Base-by-base conservation (phyloP, 1,140 invertebrate species). In the Anoplophora glabripennis region DNA sequence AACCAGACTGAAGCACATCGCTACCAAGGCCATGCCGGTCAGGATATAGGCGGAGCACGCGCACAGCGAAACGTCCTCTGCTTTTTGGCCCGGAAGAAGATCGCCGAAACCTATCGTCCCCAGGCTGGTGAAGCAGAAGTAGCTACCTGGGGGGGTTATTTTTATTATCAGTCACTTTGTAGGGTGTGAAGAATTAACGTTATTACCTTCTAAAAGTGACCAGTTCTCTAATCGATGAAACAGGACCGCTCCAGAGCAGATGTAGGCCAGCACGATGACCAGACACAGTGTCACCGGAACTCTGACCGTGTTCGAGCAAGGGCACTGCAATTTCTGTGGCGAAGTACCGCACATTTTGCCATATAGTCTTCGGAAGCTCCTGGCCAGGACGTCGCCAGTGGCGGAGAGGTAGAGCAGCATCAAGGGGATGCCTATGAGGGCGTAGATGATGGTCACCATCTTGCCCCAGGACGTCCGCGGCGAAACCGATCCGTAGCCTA, bases 1-100 rank as follows among this genome's bases (percentile, higher is more conserved):
- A 59, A 97, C 92, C 42, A 98, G 79, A 75, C 93, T 95, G 78
- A 96, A 97, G 76, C 94, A 96, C 91, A 97, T 98, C 12, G 94
- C 94, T 57, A 98, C 88, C 51, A 98, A 82, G 4, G 94, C 92
- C 84, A 98, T 92, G 12, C 96, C 96, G 40, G 96, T 85, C 21
- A 98, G 79, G 44, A 99, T 90, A 75, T 98, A 99, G 18, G 93
- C 79, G 14, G 91, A 88, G 57, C 87, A 88, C 15, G 85, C 85
- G 53, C 92, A 87, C 3, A 93, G 78, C 21, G 91, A 90, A 7
- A 91, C 80, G 66, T 92, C 88, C 67, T 85, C 89, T 45, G 84
- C 85, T 66, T 81, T 86, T 70, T 82, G 84, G 56, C 85, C 76
- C 46, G 92, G 84, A 64, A 87, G 79, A 63, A 94, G 78, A 67